Percentiles rank a stretch among this genome's conserved stretches.
Conservation (phyloP, 2,888 invertebrate species). For the Diabrotica balteata region DNA sequence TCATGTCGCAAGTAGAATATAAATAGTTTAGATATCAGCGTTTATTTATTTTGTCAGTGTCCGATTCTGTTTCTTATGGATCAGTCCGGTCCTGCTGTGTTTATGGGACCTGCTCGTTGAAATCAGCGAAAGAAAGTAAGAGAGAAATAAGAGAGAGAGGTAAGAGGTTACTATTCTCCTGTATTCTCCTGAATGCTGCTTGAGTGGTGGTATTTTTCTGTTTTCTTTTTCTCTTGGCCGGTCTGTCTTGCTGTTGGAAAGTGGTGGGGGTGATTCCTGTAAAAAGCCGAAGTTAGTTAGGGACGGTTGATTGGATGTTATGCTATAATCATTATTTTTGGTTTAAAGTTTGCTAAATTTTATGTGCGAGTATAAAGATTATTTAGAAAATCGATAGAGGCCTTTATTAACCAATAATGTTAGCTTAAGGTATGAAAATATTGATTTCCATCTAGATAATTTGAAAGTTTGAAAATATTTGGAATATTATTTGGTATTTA, state of each 20-base stretch:
- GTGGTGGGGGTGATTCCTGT: conserved; percentile 27
- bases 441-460: not conserved
- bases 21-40: too few relatives aligned
- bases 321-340: conserved; percentile 18
- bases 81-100: conserved; percentile 3
- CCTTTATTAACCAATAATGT: not conserved
- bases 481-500: too few relatives aligned
- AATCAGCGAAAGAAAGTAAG: conserved; percentile 36
- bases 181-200: conserved; percentile 38
- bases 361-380: not conserved
- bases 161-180: conserved; percentile 39
- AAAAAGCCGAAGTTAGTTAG: conserved; percentile 23
- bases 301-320: conserved; percentile 16
- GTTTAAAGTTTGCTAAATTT: conserved; percentile 5
- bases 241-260: conserved; percentile 16
- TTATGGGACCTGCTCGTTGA: conserved; percentile 31
- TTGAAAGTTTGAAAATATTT: too few relatives aligned
- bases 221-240: conserved; percentile 28
- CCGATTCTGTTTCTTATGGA: not conserved
- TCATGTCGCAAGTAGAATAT: too few relatives aligned
- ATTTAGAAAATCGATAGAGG: not conserved
- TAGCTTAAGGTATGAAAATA: too few relatives aligned
- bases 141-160: conserved; percentile 37
- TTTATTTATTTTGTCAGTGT: too few relatives aligned
- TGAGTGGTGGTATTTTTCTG: conserved; percentile 32